phyloP scores from a whole-genome alignment of 2,113 vertebrate genomes.

The Opisthocomus hoazin region DNA sequence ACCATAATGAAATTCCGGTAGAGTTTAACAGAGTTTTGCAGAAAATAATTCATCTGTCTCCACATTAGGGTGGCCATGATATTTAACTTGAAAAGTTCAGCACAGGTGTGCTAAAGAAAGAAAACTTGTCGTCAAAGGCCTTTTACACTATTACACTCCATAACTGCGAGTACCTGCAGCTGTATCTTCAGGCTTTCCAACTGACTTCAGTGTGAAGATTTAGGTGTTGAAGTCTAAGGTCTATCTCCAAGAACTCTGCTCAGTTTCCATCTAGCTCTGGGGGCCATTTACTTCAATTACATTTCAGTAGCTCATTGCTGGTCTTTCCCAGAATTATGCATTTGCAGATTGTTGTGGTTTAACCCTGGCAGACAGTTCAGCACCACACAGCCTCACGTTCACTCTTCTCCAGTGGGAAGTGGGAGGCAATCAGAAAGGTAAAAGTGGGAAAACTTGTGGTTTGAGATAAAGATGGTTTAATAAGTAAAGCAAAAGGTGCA shows the following conservation, averaged over 20 bases:
- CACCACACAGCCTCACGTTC: accelerated
- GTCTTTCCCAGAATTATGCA: neutral
- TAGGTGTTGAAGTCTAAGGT: neutral
- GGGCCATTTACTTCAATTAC: neutral
- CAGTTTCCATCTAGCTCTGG: neutral
- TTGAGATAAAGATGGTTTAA: neutral
- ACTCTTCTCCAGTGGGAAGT: neutral
- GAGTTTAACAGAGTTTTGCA: neutral
- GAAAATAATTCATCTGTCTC: neutral
- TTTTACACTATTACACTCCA: neutral
- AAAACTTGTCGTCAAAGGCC: neutral
- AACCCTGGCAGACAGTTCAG: neutral
- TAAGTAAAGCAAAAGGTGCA: neutral
- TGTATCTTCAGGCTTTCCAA: neutral
- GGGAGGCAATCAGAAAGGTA: neutral
- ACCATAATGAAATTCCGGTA: neutral
- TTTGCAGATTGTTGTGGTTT: neutral
- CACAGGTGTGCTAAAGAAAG: neutral
- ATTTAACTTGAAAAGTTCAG: neutral
- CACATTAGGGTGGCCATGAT: neutral
- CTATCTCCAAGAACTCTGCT: neutral
- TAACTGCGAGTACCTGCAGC: neutral
- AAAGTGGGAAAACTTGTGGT: neutral
- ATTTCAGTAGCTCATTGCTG: neutral
- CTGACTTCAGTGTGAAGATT: neutral